Evolutionary conservation across 2,888 invertebrate species (phyloP), one percentile per base, ranked within the genome.

Genomic region (Sarcophaga rosellei): DNA sequence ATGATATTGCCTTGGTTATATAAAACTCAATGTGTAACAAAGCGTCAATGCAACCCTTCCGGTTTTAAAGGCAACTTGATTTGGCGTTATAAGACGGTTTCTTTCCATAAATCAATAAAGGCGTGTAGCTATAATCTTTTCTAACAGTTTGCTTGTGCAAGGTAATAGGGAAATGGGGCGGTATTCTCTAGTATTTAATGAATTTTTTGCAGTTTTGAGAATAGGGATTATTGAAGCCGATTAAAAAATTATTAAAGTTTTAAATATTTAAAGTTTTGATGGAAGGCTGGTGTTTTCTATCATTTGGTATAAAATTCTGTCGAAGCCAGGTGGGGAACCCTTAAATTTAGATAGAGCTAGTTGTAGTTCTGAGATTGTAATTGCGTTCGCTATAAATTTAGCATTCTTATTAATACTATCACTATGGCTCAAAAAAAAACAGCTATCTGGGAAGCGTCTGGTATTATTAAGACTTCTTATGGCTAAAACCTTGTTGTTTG

Each of bases 21-120:
- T 53, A 53, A 3, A 57, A 57, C 10, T 70, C 70, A 1, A 70
- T 70, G 45, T 25, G 70, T 17, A 70, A 25, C 10, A 70, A 53
- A 17, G 70, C 53, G 25, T 70, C 69, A 17, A 45, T n/a, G 11
- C 59, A 77, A 2, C 61, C 61, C 61, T 68, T 10, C 68, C 61
- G 15, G 77, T 12, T 47, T 77, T 69, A 25, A 77, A 77, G 12
- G 68, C 61, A 8, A 68, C 61, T 45, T 62, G 76, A 11, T 78
- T 53, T 11, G 3, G 11, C 2, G 69, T 5, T 23, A 62, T 62
- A 21, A 82, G 15, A 15, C 4, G 10, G 21, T 35, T 59, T 53
- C 45, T 47, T 35, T 68, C 68, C 4, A 45, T 68, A 21, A 45
- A 47, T 47, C 45, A 47, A 21, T 45, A 68, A 0, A 68, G n/a